Percentiles rank a stretch among this genome's conserved stretches.
Evolutionary conservation across 1,140 invertebrate species (phyloP).

Genomic region (Anastrepha obliqua): DNA sequence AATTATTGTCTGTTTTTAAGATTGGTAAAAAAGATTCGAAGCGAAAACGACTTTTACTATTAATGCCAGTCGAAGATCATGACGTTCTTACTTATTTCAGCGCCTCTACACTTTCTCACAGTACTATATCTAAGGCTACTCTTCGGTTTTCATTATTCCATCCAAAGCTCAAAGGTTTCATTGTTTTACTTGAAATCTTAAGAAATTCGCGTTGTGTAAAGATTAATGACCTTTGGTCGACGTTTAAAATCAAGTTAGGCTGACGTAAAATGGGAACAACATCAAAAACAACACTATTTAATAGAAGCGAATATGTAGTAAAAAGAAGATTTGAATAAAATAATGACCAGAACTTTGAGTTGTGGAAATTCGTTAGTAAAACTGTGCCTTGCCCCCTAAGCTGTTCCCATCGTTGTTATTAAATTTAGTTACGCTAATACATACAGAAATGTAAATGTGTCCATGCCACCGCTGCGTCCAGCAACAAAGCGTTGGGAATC

Average conservation of each 20-base stretch:
- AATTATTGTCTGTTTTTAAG: too few relatives aligned
- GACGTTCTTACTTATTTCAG: too few relatives aligned
- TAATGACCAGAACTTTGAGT: neutral
- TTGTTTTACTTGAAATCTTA: neutral
- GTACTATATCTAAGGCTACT: neutral
- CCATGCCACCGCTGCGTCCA: too few relatives aligned
- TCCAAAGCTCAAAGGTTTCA: neutral
- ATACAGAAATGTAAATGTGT: neutral
- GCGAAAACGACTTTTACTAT: too few relatives aligned
- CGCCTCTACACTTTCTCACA: neutral
- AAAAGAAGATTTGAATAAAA: neutral
- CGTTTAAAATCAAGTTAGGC: neutral
- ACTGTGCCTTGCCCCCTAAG: neutral
- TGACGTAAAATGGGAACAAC: neutral
- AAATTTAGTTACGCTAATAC: neutral
- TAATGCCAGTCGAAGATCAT: too few relatives aligned
- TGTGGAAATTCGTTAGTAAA: too few relatives aligned
- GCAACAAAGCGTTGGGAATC: too few relatives aligned
- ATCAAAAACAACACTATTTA: neutral
- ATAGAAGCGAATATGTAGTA: conserved; percentile 9
- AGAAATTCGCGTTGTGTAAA: neutral
- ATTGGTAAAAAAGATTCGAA: too few relatives aligned
- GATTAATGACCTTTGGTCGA: neutral
- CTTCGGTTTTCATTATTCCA: neutral
- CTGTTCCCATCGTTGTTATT: neutral